Conservation (phyloP, 2,888 invertebrate genomes). For the Caenorhabditis imperialis region DNA sequence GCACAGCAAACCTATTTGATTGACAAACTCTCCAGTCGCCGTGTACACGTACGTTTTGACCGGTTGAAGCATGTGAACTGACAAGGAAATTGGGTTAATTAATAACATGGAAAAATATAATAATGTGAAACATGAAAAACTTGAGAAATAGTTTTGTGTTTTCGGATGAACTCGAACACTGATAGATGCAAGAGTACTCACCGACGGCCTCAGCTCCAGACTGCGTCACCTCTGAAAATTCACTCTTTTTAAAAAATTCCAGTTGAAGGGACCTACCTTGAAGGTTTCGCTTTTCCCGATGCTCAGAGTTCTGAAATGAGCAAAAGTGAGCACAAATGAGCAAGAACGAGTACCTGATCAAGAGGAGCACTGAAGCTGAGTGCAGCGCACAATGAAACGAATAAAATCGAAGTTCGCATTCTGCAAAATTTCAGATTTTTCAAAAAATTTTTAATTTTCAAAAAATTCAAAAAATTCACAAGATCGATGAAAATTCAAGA, state of each 20-base stretch:
- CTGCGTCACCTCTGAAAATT: slow-evolving; percentile 14
- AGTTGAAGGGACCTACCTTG: not conserved
- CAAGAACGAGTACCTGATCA: slow-evolving; percentile 16
- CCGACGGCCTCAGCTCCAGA: slow-evolving; percentile 46
- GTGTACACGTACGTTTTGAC: slow-evolving; percentile 66
- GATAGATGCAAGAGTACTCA: slow-evolving; percentile 7
- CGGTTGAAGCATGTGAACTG: slow-evolving; percentile 50
- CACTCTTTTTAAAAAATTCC: slow-evolving; percentile 1
- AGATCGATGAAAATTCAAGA: no score
- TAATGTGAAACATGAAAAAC: not conserved
- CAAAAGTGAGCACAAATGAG: not conserved
- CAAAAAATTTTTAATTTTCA: not conserved
- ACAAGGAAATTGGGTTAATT: slow-evolving; percentile 4
- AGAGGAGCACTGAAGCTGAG: slow-evolving; percentile 45
- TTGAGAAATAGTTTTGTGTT: no score
- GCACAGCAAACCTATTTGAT: slow-evolving; percentile 51
- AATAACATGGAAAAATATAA: not conserved
- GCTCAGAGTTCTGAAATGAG: slow-evolving; percentile 2
- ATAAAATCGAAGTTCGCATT: slow-evolving; percentile 40
- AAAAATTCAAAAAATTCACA: not conserved
- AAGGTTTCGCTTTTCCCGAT: not conserved
- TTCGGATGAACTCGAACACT: slow-evolving; percentile 11
- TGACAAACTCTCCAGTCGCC: slow-evolving; percentile 62
- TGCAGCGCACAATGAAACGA: slow-evolving; percentile 45
- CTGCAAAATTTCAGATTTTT: slow-evolving; percentile 15